A percentile compares a stretch with the other conserved stretches of the same genome.
Evolutionary conservation across 1,140 invertebrate genomes (phyloP).

Genomic region (Aleiodes sp.): DNA sequence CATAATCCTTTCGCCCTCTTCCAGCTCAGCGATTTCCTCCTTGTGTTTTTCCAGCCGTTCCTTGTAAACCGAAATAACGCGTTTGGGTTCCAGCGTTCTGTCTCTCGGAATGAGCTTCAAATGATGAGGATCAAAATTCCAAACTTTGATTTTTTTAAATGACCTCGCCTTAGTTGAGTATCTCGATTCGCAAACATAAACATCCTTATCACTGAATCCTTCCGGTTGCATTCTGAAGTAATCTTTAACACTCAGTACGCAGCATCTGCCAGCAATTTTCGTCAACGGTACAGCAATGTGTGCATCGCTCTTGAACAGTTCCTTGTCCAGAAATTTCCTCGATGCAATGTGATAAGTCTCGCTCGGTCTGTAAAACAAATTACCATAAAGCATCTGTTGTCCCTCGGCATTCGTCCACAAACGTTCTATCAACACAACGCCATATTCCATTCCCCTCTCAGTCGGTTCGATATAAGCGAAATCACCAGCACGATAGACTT

Average conservation of each 20-base stretch:
- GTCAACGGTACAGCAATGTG: constrained; percentile 84
- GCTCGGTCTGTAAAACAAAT: constrained; percentile 75
- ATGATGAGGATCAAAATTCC: constrained; percentile 77
- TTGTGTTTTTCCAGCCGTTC: constrained; percentile 91
- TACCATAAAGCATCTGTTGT: constrained; percentile 90
- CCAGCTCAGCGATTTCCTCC: constrained; percentile 87
- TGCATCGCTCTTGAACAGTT: constrained; percentile 95
- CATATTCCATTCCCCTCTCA: constrained; percentile 81
- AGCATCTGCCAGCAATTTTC: constrained; percentile 91
- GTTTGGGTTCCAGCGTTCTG: constrained; percentile 79
- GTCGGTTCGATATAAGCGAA: constrained; percentile 89
- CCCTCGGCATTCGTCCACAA: constrained; percentile 85
- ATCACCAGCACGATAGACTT: constrained; percentile 83
- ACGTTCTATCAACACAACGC: constrained; percentile 89
- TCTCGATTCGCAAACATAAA: constrained; percentile 96
- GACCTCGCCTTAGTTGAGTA: constrained; percentile 86
- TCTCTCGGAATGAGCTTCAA: constrained; percentile 77
- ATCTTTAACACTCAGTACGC: constrained; percentile 94
- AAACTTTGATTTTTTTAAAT: constrained; percentile 96
- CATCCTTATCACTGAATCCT: constrained; percentile 90
- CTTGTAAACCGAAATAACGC: constrained; percentile 93
- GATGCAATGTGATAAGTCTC: constrained; percentile 97
- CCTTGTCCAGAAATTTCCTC: constrained; percentile 94
- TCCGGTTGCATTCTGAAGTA: constrained; percentile 92
- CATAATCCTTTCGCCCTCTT: constrained; percentile 79